Conservation (phyloP, 2,113 vertebrate genomes). For the Polyodon spathula region DNA sequence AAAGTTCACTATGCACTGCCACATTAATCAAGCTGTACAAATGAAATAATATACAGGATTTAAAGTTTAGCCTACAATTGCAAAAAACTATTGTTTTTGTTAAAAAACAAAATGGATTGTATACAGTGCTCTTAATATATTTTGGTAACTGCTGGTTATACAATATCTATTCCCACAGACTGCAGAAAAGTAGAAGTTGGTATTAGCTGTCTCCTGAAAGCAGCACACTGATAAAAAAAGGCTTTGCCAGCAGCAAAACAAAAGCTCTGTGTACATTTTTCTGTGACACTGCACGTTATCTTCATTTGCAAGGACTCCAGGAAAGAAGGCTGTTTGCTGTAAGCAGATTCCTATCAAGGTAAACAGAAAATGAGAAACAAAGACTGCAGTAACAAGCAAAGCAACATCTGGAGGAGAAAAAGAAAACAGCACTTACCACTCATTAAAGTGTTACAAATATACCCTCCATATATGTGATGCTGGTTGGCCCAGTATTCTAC, state of each 20-base stretch:
- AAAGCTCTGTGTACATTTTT: not conserved
- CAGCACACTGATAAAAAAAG: too few relatives aligned
- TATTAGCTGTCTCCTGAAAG: too few relatives aligned
- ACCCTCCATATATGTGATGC: slow-evolving; percentile 31
- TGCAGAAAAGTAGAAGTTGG: too few relatives aligned
- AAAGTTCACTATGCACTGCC: too few relatives aligned
- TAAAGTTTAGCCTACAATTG: too few relatives aligned
- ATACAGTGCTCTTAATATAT: too few relatives aligned
- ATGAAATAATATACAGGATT: too few relatives aligned
- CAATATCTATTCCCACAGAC: too few relatives aligned
- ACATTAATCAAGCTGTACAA: too few relatives aligned
- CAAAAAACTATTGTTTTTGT: too few relatives aligned
- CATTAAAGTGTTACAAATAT: slow-evolving; percentile 50
- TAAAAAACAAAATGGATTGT: too few relatives aligned
- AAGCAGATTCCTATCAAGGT: not conserved
- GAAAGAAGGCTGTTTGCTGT: not conserved
- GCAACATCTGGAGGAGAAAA: not conserved
- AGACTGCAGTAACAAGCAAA: not conserved
- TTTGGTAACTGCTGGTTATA: too few relatives aligned
- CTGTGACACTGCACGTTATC: not conserved
- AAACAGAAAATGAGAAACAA: not conserved
- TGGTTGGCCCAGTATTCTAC: slow-evolving; percentile 24
- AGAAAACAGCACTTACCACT: slow-evolving; percentile 37
- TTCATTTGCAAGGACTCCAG: not conserved
- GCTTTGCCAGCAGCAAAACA: not conserved